Conservation (phyloP, 2,113 vertebrate species). For the Micronycteris hirsuta region DNA sequence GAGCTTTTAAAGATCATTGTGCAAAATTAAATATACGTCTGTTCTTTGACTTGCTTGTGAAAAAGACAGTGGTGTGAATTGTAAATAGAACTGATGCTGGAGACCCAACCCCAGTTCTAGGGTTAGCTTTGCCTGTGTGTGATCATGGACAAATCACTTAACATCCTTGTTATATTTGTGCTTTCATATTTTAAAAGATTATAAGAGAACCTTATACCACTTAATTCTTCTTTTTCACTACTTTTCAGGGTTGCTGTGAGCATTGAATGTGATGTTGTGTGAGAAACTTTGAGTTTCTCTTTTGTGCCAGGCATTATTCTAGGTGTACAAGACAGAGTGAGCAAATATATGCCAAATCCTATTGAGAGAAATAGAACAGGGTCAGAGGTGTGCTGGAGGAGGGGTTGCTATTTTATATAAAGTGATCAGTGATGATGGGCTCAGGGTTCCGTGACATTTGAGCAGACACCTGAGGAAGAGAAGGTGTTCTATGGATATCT, state of each 20-base stretch:
- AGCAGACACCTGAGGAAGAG: not conserved
- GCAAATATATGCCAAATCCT: not conserved
- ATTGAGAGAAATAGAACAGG: not conserved
- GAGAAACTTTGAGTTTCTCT: slow-evolving; percentile 39
- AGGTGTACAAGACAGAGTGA: not conserved
- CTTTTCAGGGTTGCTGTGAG: not conserved
- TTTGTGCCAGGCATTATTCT: not conserved
- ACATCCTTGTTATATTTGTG: not conserved
- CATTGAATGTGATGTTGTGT: not conserved
- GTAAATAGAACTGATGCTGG: not conserved
- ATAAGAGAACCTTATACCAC: not conserved
- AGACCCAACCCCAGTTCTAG: not conserved
- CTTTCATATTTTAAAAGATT: not conserved
- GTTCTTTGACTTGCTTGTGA: slow-evolving; percentile 1
- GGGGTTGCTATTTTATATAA: not conserved
- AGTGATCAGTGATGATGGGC: not conserved
- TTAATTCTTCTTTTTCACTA: not conserved
- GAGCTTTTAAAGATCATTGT: slow-evolving; percentile 37
- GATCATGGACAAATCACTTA: not conserved
- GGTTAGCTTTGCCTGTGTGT: not conserved
- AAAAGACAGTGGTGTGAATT: not conserved
- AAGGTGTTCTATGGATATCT: not conserved
- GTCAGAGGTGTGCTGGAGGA: not conserved
- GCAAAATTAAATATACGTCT: slow-evolving; percentile 18
- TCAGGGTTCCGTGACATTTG: slow-evolving; percentile 19